Percentiles rank a stretch among this genome's conserved stretches.
Evolutionary conservation across 2,113 vertebrate genomes (phyloP).

Genomic region (Oryctolagus cuniculus): DNA sequence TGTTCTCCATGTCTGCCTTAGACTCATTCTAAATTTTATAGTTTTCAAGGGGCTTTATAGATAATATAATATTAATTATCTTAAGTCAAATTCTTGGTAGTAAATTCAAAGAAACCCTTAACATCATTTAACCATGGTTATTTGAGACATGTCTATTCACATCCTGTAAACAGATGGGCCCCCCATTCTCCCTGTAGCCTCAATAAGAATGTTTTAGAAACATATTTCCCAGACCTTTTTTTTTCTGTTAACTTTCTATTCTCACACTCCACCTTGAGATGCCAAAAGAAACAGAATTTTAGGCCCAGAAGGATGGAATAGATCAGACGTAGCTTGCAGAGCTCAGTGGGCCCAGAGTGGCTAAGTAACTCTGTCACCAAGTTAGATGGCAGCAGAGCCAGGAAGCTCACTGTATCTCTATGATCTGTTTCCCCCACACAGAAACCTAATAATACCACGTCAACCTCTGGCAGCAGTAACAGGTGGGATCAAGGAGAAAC

Average conservation of each 20-base stretch:
- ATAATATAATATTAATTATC: constrained; percentile 45
- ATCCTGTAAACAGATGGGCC: not conserved
- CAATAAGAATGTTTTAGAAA: constrained; percentile 31
- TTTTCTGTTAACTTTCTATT: not conserved
- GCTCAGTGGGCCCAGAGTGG: not conserved
- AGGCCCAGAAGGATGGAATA: not conserved
- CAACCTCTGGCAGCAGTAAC: not conserved
- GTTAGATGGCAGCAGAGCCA: not conserved
- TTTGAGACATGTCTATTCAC: not conserved
- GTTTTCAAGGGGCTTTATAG: constrained; percentile 44
- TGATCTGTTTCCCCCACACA: not conserved
- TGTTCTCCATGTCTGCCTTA: not conserved
- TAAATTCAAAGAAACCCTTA: constrained; percentile 51
- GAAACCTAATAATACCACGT: not conserved
- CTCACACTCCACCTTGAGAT: not conserved
- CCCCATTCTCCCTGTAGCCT: not conserved
- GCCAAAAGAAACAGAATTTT: constrained; percentile 9
- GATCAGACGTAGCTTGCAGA: not conserved
- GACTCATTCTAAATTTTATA: constrained; percentile 20
- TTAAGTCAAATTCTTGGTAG: constrained; percentile 52
- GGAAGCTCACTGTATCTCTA: not conserved
- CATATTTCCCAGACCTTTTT: not conserved
- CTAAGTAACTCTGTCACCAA: not conserved
- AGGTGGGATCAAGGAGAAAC: not conserved
- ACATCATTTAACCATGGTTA: constrained; percentile 57